Conservation (phyloP, 2,797 vertebrate species). For the Novumbra hubbsi region DNA sequence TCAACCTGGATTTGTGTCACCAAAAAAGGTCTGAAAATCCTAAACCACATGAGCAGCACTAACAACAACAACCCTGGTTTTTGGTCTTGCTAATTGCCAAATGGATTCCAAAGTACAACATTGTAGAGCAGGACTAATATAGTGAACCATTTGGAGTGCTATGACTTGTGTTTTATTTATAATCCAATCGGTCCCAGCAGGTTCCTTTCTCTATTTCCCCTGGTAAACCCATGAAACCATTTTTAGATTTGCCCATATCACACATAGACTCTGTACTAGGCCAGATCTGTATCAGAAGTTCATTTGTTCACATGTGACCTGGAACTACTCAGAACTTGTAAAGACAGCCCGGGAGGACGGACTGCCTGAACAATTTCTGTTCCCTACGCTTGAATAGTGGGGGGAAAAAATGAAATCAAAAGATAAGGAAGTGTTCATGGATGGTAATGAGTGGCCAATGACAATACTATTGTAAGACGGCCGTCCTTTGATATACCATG, state of each 20-base stretch:
- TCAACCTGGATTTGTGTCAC: constrained; percentile 48
- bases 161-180: background rate
- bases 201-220: background rate
- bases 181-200: background rate
- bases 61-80: background rate
- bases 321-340: background rate
- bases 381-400: background rate
- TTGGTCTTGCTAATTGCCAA: background rate
- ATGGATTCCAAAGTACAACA: background rate
- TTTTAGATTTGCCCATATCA: background rate
- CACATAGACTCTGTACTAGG: background rate
- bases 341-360: background rate
- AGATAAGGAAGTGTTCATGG: background rate
- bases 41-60: background rate
- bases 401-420: background rate
- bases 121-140: background rate
- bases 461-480: background rate
- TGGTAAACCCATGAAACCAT: background rate
- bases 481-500: background rate
- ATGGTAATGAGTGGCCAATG: background rate
- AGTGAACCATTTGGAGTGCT: background rate
- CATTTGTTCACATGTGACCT: background rate
- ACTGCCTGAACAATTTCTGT: background rate
- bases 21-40: constrained; percentile 7
- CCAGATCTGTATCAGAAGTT: constrained; percentile 1